These are phyloP conservation scores for Balaenoptera acutorostrata DNA, from an alignment of 2,113 vertebrate genomes.

Conservation along the genomic window DNA sequence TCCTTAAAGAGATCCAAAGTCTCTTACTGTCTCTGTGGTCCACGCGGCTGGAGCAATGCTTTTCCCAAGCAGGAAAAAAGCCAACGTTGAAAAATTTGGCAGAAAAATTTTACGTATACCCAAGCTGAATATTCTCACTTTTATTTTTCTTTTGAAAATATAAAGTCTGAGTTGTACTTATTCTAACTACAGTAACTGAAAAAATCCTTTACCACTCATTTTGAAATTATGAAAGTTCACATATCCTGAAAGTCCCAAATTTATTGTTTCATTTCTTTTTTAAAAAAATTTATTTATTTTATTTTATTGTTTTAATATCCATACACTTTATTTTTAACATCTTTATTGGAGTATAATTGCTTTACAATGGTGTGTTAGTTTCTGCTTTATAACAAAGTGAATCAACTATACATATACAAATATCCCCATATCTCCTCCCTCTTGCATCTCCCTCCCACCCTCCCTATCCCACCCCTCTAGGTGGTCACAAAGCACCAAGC, in stretches of 20 bases:
- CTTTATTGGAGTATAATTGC: too few relatives aligned
- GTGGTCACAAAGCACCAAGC: too few relatives aligned
- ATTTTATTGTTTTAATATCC: too few relatives aligned
- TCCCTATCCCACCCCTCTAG: too few relatives aligned
- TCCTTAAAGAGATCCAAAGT: background rate
- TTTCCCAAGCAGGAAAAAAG: background rate
- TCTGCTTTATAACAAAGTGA: too few relatives aligned
- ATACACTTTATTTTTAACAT: too few relatives aligned
- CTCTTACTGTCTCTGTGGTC: rapidly evolving
- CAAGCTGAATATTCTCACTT: background rate
- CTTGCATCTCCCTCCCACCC: too few relatives aligned
- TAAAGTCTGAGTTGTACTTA: background rate
- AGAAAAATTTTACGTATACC: background rate
- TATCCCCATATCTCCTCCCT: too few relatives aligned
- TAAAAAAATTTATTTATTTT: too few relatives aligned
- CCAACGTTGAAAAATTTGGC: background rate
- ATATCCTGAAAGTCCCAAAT: background rate
- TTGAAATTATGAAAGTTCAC: background rate
- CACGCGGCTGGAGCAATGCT: rapidly evolving
- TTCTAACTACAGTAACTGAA: background rate
- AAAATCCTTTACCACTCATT: background rate
- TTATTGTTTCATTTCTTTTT: background rate
- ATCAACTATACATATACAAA: too few relatives aligned
- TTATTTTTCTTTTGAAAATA: background rate
- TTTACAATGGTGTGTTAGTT: too few relatives aligned